Conservation (phyloP, 2,797 vertebrate species). For the Glyptemys insculpta region DNA sequence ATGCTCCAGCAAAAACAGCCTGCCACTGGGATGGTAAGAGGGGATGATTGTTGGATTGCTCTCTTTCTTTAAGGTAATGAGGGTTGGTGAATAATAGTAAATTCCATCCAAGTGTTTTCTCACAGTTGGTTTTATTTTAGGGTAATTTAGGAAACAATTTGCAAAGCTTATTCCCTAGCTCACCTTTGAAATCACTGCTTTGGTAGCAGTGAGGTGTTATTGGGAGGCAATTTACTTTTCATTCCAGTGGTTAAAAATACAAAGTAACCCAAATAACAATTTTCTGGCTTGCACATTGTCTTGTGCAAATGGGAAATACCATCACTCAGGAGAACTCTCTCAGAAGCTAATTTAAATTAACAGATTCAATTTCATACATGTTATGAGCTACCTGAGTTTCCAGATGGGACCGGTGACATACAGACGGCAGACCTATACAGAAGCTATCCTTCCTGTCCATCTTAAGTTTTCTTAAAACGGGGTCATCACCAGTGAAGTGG, state of each 20-base stretch:
- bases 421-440: background rate
- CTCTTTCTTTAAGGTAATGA: constrained; percentile 53
- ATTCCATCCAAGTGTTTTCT: constrained; percentile 34
- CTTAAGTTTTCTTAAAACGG: constrained; percentile 33
- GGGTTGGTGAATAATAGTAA: background rate
- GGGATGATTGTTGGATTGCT: background rate
- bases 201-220: constrained; percentile 34
- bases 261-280: constrained; percentile 44
- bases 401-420: constrained; percentile 45
- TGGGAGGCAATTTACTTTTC: constrained; percentile 50
- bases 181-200: constrained; percentile 34
- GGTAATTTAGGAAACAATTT: constrained; percentile 45
- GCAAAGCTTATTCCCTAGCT: constrained; percentile 1
- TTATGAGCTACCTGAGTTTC: constrained; percentile 45
- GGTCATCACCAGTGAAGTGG: background rate
- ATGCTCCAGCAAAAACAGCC: background rate
- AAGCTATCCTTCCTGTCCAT: background rate
- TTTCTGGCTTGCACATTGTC: constrained; percentile 39
- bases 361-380: constrained; percentile 60
- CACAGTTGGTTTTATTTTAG: constrained; percentile 44
- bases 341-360: constrained; percentile 71
- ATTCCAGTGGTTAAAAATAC: constrained; percentile 42
- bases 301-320: constrained; percentile 45
- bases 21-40: background rate
- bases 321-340: constrained; percentile 34